Evolutionary conservation across 2,888 invertebrate species (phyloP).

Genomic region (Agrotis ipsilon): DNA sequence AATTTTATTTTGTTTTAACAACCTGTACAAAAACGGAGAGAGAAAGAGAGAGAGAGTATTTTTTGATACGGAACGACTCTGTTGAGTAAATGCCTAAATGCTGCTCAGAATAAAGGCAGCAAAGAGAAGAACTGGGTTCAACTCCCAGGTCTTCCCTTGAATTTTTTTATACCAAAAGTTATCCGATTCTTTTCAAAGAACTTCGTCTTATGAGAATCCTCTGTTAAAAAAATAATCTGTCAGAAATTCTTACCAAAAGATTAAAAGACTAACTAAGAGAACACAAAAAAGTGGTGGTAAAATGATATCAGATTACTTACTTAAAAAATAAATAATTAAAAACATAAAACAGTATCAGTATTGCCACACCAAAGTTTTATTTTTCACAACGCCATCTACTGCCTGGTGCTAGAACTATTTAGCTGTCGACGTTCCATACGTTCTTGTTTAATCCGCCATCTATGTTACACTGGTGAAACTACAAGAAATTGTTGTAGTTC

Average conservation of each 20-base stretch:
- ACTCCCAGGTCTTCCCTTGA: background rate
- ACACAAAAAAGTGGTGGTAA: too few species aligned
- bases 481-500: slow-evolving; percentile 1
- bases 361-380: background rate
- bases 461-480: slow-evolving; percentile 4
- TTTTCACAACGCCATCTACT: slow-evolving; percentile 47
- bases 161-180: too few species aligned
- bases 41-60: too few species aligned
- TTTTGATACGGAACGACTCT: background rate
- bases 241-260: too few species aligned
- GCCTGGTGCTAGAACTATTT: background rate
- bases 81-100: background rate
- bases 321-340: too few species aligned
- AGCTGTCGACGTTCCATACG: background rate
- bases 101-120: background rate
- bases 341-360: background rate
- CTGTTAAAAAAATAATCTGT: too few species aligned
- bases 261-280: background rate
- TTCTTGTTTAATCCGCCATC: slow-evolving; percentile 40
- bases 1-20: slow-evolving; percentile 57
- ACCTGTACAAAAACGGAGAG: too few species aligned
- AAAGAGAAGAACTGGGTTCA: background rate
- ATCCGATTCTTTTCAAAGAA: too few species aligned
- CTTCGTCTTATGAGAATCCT: too few species aligned
- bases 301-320: too few species aligned